These are phyloP conservation scores for Nephila pilipes DNA, from an alignment of 1,140 invertebrate species.

Conservation along the genomic window DNA sequence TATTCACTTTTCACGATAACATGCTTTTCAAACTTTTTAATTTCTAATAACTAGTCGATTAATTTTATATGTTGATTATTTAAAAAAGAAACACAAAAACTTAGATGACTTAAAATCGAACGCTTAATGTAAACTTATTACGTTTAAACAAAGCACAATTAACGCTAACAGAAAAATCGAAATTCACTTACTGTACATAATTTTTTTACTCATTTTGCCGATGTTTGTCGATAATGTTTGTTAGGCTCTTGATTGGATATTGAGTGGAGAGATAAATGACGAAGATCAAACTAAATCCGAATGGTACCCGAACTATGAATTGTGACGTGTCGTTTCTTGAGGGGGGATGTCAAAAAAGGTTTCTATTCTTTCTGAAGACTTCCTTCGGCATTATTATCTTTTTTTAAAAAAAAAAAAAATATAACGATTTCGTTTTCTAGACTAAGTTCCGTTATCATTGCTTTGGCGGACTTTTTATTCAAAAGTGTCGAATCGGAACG, in stretches of 20 bases:
- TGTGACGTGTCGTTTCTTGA: not conserved
- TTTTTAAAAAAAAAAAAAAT: too few species aligned
- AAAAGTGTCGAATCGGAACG: not conserved
- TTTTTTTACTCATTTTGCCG: slow-evolving; percentile 34
- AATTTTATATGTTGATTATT: too few species aligned
- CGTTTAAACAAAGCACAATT: not conserved
- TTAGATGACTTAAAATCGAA: not conserved
- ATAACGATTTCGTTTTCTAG: not conserved
- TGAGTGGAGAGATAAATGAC: not conserved
- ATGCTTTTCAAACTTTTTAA: too few species aligned
- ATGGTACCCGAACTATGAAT: not conserved
- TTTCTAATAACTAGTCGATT: too few species aligned
- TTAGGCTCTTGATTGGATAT: not conserved
- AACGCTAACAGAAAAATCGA: not conserved
- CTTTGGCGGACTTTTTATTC: not conserved
- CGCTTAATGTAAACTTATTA: not conserved
- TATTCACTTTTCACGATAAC: too few species aligned
- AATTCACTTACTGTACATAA: slow-evolving; percentile 28
- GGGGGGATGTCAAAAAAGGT: not conserved
- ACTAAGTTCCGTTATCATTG: not conserved
- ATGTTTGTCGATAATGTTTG: not conserved
- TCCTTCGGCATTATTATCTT: not conserved
- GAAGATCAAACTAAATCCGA: not conserved
- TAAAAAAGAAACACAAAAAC: not conserved
- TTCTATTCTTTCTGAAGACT: not conserved